Base-by-base conservation (phyloP, 1,140 invertebrate genomes). In the Neelides sp. region DNA sequence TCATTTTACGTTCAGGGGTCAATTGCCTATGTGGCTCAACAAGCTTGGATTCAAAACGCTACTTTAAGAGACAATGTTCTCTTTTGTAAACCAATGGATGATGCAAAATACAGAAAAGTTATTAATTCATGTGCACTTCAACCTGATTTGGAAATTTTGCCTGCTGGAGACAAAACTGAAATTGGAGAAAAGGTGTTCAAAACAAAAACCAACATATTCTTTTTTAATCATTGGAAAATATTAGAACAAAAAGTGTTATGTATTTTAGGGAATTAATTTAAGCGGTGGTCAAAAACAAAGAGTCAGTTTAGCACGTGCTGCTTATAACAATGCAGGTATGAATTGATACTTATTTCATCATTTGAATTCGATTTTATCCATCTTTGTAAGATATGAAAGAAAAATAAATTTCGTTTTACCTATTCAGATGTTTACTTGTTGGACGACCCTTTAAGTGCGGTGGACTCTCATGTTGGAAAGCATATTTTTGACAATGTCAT, bases 211-310 rank as follows among this genome's bases (percentile, higher is more conserved):
- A 69, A 62, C 73, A 74, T 27, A 7, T 20, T 34, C 34, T 28
- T 40, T 42, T 13, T 7, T 27, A 45, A 8, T 13, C 24, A 19
- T 34, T n/a, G 3, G 24, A 42, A 23, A 10, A 15, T 32, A 12
- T 10, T 10, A 23, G 17, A 5, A 17, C 30, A 20, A 20, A 34
- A 15, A 46, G n/a, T 17, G 7, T 7, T 13, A 40, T 39, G 17
- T 56, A 20, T 54, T 56, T 28, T 34, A 65, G 54, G 78, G 79
- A 12, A 73, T 78, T 35, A 80, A 76, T 54, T 62, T 80, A 27
- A 74, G 70, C 59, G 79, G 76, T 19, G 79, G 78, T n/a, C 78
- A 80, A 64, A 78, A 79, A 55, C 75, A 76, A 60, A 62, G 78
- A 52, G 70, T 80, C 13, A 71, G 68, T 52, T 63, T 80, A 35